Base-by-base conservation (phyloP, 2,113 vertebrate genomes). In the Nothobranchius kuhntae region DNA sequence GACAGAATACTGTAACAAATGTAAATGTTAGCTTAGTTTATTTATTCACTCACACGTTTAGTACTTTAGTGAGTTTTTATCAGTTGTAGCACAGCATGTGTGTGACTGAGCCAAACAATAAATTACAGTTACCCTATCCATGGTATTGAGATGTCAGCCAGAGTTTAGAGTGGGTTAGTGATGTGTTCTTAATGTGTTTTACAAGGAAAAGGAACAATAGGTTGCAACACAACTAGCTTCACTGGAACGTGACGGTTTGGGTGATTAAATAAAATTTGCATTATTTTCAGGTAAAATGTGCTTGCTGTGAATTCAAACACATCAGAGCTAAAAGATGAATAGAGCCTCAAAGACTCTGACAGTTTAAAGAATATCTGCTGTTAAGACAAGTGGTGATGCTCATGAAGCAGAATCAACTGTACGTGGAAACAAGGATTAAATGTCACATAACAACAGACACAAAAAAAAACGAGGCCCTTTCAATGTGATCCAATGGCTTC, bases 141-240 rank as follows among this genome's bases (percentile, higher is more conserved):
- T 30, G 45, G 51, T 48, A 54, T 61, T 65, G 35, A 54, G 42
- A 58, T 53, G 57, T 45, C 38, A 60, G n/a, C 14, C 47, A 53
- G 5, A 21, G 57, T 36, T 40, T 36, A 46, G 12, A 21, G 6
- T 40, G 58, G 44, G 50, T 47, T 38, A 54, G n/a, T 60, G 62
- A 60, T 73, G 48, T 53, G 40, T 59, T 65, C 50, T 53, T 54
- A 7, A 61, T 61, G 48, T 26, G 50, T 61, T 73, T 48, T 61
- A 14, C 35, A 61, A 15, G 36, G 12, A 35, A 60, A 26, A 17
- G 17, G 14, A 65, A 0, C 30, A 35, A 17, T 36, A 24, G 6
- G n/a, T 30, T 46, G 62, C 13, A 30, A 53, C 15, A 40, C 30
- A 44, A 42, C 6, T 5, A 73, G 30, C 30, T 30, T 30, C 30